Evolutionary conservation across 2,113 vertebrate species (phyloP), one percentile per base, ranked within the genome.

Genomic region (Cheirogaleus medius): DNA sequence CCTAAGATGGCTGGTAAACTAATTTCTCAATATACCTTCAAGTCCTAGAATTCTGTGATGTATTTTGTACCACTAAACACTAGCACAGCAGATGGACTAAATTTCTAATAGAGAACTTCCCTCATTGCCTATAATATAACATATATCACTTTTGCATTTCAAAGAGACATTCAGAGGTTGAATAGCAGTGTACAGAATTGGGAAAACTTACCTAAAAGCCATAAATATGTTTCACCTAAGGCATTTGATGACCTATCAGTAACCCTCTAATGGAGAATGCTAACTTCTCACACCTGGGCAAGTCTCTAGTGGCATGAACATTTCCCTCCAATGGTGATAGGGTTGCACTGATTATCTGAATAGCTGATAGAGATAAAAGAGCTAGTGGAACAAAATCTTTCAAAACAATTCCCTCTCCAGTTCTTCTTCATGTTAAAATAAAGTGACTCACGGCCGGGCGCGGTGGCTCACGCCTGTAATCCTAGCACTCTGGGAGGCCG

Each of bases 91-190:
- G 49, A 90, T 94, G n/a, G 37, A 37, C 39, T 87, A 95, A 83
- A 96, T 84, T 91, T 87, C 44, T 87, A 90, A 83, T 71, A 86
- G 64, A 49, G 2, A 91, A 77, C 63, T 60, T 2, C 12, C 14
- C 42, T 96, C 49, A 90, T 86, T 94, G 95, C 8, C 23, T 92
- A 37, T 90, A 42, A 6, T 85, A 44, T 80, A 69, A 91, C 63
- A 87, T 80, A 18, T 63, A 91, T 63, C 25, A 3, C 89, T 87
- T 97, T 94, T 97, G 49, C 69, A 97, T 96, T 97, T 94, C 58
- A 94, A 95, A 95, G 52, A 97, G 23, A 89, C 47, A 94, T 86
- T 93, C 13, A 29, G 58, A 80, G 32, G 18, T 47, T 94, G 80
- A 90, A 66, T 44, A 90, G 14, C 25, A 96, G 49, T 94, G 21